phyloP scores from a whole-genome alignment of 1,140 invertebrate species.

The Coptotermes formosanus region DNA sequence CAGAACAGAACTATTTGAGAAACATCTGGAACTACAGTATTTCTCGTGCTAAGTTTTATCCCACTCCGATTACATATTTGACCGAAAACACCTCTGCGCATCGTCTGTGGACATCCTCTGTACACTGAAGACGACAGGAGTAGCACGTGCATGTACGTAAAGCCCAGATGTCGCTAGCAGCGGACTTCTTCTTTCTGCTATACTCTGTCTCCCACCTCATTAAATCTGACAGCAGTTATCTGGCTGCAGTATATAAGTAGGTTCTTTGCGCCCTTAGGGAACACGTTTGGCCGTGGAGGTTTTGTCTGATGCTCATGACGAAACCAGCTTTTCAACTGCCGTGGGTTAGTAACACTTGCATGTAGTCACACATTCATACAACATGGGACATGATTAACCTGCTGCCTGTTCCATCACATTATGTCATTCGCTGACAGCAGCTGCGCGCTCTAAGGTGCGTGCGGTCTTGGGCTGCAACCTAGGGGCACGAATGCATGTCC shows the following conservation, averaged over 20 bases:
- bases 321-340: neutral
- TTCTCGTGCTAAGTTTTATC: no score
- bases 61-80: no score
- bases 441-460: neutral
- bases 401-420: no score
- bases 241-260: neutral
- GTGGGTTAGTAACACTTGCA: neutral
- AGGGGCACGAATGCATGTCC: no score
- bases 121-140: no score
- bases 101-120: no score
- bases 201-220: neutral
- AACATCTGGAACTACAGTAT: no score
- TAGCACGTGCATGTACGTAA: no score
- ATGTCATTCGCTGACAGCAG: neutral
- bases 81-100: no score
- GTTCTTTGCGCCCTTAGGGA: neutral
- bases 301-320: constrained; percentile 13
- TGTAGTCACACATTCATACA: neutral
- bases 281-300: neutral
- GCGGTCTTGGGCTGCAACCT: no score
- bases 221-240: neutral
- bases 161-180: no score
- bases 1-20: no score
- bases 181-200: neutral
- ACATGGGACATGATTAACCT: neutral